Evolutionary conservation across 1,140 invertebrate species (phyloP).

Genomic region (Tribolium castaneum): DNA sequence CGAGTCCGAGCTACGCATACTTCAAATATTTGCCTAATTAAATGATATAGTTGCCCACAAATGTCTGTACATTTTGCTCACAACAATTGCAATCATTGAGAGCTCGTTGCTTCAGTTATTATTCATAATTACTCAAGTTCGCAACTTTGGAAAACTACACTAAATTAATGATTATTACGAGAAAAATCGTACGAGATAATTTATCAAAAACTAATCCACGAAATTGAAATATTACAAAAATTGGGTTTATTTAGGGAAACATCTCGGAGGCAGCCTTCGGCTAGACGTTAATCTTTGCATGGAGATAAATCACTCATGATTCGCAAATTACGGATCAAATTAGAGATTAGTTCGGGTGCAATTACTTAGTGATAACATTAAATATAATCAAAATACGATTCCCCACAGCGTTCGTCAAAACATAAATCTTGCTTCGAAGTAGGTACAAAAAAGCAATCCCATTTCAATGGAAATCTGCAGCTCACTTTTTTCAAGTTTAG

Average conservation of each 20-base stretch:
- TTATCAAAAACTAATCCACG: not conserved
- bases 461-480: not conserved
- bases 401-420: not conserved
- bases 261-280: not conserved
- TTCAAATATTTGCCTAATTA: conserved; percentile 32
- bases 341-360: not conserved
- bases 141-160: not conserved
- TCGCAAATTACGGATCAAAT: not conserved
- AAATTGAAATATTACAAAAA: not conserved
- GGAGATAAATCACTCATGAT: not conserved
- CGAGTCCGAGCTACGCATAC: conserved; percentile 2
- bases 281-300: not conserved
- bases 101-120: not conserved
- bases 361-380: not conserved
- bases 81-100: not conserved
- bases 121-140: conserved; percentile 10
- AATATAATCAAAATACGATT: not conserved
- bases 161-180: not conserved
- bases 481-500: too few relatives aligned
- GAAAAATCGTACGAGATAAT: not conserved
- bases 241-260: not conserved
- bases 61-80: not conserved
- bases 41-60: not conserved
- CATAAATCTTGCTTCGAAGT: not conserved
- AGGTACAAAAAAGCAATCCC: not conserved